These are phyloP conservation scores for Dicerorhinus sumatrensis DNA, from an alignment of 2,113 vertebrate species.

Conservation along the genomic window DNA sequence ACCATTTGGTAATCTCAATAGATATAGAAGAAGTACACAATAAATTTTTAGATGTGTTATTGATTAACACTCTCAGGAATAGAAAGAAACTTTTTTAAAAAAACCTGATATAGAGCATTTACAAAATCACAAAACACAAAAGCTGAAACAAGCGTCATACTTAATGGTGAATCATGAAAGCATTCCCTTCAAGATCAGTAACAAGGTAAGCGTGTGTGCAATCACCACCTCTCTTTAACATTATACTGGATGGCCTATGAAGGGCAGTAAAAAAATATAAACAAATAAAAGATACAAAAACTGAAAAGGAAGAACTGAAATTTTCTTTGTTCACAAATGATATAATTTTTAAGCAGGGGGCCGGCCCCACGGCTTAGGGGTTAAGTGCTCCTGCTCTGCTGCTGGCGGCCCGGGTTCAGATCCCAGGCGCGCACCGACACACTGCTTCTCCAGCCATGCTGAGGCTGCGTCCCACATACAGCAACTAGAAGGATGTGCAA, in stretches of 20 bases:
- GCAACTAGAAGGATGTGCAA: too few relatives aligned
- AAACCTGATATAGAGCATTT: background rate
- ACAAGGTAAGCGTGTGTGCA: background rate
- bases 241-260: background rate
- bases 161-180: background rate
- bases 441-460: too few relatives aligned
- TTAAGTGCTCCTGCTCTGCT: too few relatives aligned
- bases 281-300: background rate
- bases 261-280: background rate
- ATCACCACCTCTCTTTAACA: background rate
- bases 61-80: background rate
- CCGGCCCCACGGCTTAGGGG: too few relatives aligned
- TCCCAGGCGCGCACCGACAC: too few relatives aligned
- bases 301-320: background rate
- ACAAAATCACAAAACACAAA: background rate
- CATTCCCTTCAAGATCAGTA: background rate
- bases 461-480: too few relatives aligned
- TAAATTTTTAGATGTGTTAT: background rate
- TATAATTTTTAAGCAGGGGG: background rate
- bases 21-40: background rate
- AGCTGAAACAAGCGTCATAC: background rate
- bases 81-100: background rate
- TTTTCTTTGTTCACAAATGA: background rate
- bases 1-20: background rate
- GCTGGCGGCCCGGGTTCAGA: too few relatives aligned